A percentile compares a stretch with the other conserved stretches of the same genome.
phyloP scores from a whole-genome alignment of 2,888 invertebrate species.

The Calliscelio sp. region DNA sequence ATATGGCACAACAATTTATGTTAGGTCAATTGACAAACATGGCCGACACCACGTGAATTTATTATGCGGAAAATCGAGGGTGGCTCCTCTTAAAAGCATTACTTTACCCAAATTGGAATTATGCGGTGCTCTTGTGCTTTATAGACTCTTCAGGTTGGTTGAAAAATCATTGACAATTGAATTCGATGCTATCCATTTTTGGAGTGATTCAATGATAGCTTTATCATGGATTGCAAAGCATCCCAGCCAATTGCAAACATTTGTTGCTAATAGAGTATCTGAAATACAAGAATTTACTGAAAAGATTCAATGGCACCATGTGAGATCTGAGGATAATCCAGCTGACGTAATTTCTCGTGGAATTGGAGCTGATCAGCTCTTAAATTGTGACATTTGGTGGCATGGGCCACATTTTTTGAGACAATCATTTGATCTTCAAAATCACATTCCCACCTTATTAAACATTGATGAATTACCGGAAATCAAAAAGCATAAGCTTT shows the following conservation, averaged over 20 bases:
- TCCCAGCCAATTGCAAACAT: constrained; percentile 26
- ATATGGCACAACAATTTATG: constrained; percentile 10
- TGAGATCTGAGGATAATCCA: neutral
- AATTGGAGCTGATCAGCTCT: neutral
- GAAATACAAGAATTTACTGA: neutral
- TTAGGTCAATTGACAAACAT: neutral
- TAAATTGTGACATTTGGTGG: neutral
- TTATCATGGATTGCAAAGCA: constrained; percentile 72
- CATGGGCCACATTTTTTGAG: neutral
- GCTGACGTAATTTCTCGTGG: neutral
- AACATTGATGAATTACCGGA: neutral
- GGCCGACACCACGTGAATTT: neutral
- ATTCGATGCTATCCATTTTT: constrained; percentile 45
- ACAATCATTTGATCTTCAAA: neutral
- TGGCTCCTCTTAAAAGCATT: neutral
- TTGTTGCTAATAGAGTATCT: constrained; percentile 2
- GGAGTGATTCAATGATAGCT: constrained; percentile 74
- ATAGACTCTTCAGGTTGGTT: neutral
- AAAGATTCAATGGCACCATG: neutral
- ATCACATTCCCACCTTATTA: neutral
- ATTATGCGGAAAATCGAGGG: constrained; percentile 2
- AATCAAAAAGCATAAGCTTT: neutral
- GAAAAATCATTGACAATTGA: neutral
- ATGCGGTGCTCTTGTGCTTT: neutral
- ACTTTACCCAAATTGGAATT: neutral